Evolutionary conservation across 2,888 invertebrate species (phyloP).

Genomic region (Nipponacmea schrenckii): DNA sequence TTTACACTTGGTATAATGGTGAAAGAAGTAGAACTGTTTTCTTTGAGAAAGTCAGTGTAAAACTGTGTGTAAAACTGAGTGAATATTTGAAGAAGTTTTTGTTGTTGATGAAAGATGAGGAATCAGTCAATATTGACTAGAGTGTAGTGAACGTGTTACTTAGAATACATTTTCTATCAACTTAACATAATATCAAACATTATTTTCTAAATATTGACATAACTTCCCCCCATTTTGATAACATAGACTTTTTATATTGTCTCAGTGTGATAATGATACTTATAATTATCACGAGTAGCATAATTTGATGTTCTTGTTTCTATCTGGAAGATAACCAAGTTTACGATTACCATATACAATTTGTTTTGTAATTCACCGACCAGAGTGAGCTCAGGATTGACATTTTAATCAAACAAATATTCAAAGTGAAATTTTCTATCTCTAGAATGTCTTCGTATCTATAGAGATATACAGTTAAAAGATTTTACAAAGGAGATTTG

Average conservation of each 20-base stretch:
- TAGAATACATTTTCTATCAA: constrained; percentile 2
- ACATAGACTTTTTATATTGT: background rate
- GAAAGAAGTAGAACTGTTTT: too few species aligned
- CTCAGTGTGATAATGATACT: too few species aligned
- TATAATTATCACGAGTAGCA: background rate
- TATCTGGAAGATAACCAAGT: constrained; percentile 16
- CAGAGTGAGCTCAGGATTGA: background rate
- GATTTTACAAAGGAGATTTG: too few species aligned
- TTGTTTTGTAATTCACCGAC: background rate
- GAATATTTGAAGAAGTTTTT: too few species aligned
- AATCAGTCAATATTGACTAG: background rate
- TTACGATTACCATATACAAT: constrained; percentile 12
- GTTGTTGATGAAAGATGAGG: too few species aligned
- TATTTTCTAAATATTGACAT: constrained; percentile 4
- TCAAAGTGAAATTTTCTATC: too few species aligned
- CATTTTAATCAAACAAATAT: constrained; percentile 1
- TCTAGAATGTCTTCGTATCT: too few species aligned
- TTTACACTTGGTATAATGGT: too few species aligned
- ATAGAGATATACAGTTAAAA: too few species aligned
- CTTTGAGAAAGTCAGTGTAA: too few species aligned
- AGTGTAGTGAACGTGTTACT: background rate
- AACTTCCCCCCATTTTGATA: background rate
- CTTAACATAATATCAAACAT: constrained; percentile 6
- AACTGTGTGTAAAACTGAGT: too few species aligned
- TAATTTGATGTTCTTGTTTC: constrained; percentile 11